phyloP scores from a whole-genome alignment of 2,797 vertebrate genomes.

The Rhynchonycteris naso region DNA sequence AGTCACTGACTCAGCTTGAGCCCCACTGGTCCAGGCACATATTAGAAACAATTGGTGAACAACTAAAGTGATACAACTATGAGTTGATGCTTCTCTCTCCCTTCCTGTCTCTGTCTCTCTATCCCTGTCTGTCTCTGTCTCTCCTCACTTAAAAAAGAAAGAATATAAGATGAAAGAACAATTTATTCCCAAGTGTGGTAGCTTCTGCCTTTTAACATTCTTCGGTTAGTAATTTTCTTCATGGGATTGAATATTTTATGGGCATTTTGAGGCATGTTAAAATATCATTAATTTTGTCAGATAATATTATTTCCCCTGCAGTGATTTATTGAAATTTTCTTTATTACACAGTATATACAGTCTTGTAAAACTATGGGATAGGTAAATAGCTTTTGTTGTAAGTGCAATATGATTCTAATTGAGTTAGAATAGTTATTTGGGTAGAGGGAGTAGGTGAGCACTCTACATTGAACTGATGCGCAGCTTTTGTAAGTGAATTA shows the following conservation, averaged over 20 bases:
- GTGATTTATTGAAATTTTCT: background rate
- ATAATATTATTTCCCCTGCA: background rate
- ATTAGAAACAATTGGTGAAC: too few relatives aligned
- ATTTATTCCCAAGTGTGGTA: background rate
- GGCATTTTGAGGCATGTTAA: background rate
- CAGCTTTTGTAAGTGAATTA: background rate
- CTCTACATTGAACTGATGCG: background rate
- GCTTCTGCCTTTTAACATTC: background rate
- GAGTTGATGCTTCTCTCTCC: too few relatives aligned
- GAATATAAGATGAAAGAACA: background rate
- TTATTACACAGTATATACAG: background rate
- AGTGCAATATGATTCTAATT: background rate
- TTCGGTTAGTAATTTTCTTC: constrained; percentile 40
- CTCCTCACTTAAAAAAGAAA: too few relatives aligned
- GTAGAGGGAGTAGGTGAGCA: background rate
- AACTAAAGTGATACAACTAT: too few relatives aligned
- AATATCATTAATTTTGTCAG: constrained; percentile 11
- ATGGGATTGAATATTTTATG: background rate
- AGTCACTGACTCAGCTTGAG: too few relatives aligned
- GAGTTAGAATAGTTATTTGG: background rate
- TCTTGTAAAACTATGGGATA: background rate
- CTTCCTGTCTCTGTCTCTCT: too few relatives aligned
- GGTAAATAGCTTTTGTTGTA: background rate
- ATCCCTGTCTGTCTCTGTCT: too few relatives aligned
- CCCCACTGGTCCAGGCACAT: too few relatives aligned